Percentiles rank a stretch among this genome's conserved stretches.
Conservation (phyloP, 2,797 vertebrate genomes). For the Schizothorax lantsangensis region DNA sequence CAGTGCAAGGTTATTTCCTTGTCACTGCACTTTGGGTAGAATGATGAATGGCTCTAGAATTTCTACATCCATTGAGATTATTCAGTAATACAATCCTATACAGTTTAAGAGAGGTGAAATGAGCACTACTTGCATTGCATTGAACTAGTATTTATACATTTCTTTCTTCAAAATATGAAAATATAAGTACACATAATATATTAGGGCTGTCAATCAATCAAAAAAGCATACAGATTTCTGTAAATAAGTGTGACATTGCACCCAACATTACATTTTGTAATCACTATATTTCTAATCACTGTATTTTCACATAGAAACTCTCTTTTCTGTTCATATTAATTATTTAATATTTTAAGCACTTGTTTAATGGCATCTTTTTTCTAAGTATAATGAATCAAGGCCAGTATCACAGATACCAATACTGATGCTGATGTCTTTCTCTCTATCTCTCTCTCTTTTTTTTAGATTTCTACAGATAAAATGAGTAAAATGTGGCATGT, state of each 20-base stretch:
- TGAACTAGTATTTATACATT: neutral
- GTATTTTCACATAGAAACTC: neutral
- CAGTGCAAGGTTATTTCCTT: constrained; percentile 38
- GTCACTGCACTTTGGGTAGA: constrained; percentile 9
- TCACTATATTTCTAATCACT: neutral
- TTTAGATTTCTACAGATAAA: no score
- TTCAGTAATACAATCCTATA: neutral
- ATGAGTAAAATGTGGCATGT: no score
- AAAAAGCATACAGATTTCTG: no score
- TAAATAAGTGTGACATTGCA: neutral
- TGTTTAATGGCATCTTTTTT: neutral
- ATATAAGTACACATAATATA: neutral
- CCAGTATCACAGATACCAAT: neutral
- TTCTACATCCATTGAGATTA: neutral
- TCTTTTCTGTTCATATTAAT: neutral
- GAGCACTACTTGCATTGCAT: neutral
- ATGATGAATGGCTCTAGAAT: constrained; percentile 32
- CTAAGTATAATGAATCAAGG: neutral
- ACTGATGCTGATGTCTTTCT: neutral
- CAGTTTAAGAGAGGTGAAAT: neutral
- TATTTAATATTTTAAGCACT: neutral
- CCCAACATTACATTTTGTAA: neutral
- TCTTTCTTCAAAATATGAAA: neutral
- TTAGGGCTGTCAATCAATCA: no score
- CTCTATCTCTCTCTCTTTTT: no score